Evolutionary conservation across 2,888 invertebrate genomes (phyloP).

Genomic region (Syrista parreyssii): DNA sequence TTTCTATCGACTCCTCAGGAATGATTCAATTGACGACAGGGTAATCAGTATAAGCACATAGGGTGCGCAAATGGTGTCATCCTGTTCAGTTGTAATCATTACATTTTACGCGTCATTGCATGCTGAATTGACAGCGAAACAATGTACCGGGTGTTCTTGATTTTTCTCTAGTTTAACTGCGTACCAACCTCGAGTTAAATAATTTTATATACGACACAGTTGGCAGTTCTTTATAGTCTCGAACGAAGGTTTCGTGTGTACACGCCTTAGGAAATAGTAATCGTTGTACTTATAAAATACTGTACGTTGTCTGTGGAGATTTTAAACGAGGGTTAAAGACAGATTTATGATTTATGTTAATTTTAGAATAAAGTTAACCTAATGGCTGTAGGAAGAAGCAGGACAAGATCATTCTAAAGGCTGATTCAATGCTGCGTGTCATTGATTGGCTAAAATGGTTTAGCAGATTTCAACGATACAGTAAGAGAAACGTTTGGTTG

Average conservation of each 20-base stretch:
- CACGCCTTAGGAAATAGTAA: not conserved
- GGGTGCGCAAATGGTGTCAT: slow-evolving; percentile 15
- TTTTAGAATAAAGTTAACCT: not conserved
- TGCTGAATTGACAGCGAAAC: not conserved
- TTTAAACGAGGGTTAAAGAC: not conserved
- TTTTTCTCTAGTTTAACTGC: not conserved
- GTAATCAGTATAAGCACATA: slow-evolving; percentile 14
- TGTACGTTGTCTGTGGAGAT: not conserved
- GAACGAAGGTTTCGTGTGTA: not conserved
- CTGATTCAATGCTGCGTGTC: not conserved
- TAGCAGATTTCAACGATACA: not conserved
- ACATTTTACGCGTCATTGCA: not conserved
- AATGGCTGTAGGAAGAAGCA: not conserved
- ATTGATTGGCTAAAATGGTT: not conserved
- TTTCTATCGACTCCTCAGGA: not conserved
- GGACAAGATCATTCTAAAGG: not conserved
- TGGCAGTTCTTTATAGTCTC: not conserved
- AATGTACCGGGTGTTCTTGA: not conserved
- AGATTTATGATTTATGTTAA: not conserved
- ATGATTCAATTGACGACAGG: not conserved
- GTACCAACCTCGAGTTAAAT: not conserved
- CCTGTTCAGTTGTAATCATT: slow-evolving; percentile 8
- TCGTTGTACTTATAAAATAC: not conserved
- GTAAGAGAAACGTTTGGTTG: not conserved
- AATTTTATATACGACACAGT: not conserved